Conservation (phyloP, 2,113 vertebrate genomes). For the Leptobrachium ailaonicum region DNA sequence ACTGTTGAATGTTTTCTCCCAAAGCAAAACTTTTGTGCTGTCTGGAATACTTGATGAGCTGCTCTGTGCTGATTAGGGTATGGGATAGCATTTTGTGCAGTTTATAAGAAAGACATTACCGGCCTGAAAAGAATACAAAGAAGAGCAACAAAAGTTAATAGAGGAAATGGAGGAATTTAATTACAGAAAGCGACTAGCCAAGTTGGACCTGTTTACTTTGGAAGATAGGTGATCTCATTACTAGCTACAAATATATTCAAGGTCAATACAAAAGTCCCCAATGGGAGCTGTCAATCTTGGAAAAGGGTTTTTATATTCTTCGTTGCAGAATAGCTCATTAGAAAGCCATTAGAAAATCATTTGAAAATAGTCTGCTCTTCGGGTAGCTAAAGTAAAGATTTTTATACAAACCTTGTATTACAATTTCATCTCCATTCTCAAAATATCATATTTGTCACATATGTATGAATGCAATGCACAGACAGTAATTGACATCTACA, state of each 20-base stretch:
- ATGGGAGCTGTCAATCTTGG: conserved; percentile 3
- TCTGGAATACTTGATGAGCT: not conserved
- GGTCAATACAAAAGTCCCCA: conserved; percentile 28
- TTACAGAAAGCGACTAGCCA: conserved; percentile 28
- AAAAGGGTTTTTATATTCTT: not conserved
- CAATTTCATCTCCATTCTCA: too few species aligned
- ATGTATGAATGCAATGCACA: too few species aligned
- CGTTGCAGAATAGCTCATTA: too few species aligned
- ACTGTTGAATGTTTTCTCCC: too few species aligned
- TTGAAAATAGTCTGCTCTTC: too few species aligned
- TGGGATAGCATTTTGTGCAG: not conserved
- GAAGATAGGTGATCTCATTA: conserved; percentile 22
- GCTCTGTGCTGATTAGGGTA: not conserved
- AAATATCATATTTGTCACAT: too few species aligned
- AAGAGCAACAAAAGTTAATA: conserved; percentile 18
- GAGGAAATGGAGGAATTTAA: conserved; percentile 17
- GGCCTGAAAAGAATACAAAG: conserved; percentile 25
- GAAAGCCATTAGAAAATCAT: too few species aligned
- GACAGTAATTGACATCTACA: too few species aligned
- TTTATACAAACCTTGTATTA: too few species aligned
- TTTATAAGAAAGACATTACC: not conserved
- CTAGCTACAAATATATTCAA: conserved; percentile 39
- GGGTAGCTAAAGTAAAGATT: too few species aligned
- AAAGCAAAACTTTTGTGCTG: not conserved
- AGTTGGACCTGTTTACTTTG: conserved; percentile 22